phyloP scores from a whole-genome alignment of 2,888 invertebrate species.

The Ophion slaviceki region DNA sequence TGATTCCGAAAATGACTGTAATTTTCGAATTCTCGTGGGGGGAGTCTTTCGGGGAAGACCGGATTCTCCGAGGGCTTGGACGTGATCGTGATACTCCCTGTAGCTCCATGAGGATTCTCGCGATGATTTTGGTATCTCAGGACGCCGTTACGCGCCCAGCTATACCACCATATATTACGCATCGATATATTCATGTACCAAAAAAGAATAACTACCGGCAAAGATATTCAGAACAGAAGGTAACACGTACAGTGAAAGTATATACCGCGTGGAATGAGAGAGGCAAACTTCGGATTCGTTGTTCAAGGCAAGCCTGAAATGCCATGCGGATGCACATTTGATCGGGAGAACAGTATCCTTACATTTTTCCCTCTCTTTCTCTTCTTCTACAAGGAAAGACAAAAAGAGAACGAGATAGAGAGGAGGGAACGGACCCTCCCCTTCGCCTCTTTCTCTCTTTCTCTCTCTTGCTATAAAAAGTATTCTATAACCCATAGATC shows the following conservation, averaged over 20 bases:
- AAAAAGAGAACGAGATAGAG: too few relatives aligned
- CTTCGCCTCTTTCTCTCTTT: slow-evolving; percentile 10
- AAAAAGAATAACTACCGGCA: slow-evolving; percentile 10
- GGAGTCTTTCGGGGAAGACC: slow-evolving; percentile 32
- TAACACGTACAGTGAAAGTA: slow-evolving; percentile 63
- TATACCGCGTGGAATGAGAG: slow-evolving; percentile 38
- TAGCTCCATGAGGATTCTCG: slow-evolving; percentile 7
- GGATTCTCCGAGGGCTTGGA: slow-evolving; percentile 2
- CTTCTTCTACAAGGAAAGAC: too few relatives aligned
- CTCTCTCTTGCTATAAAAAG: slow-evolving; percentile 13
- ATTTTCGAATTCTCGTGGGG: slow-evolving; percentile 31
- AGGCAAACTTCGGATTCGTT: slow-evolving; percentile 50
- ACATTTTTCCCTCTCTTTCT: slow-evolving; percentile 18
- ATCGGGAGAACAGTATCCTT: slow-evolving; percentile 49
- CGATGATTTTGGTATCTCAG: not conserved
- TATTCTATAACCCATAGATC: slow-evolving; percentile 43
- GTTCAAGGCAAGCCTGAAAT: slow-evolving; percentile 64
- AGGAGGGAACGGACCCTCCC: too few relatives aligned
- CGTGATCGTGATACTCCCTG: not conserved
- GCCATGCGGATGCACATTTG: slow-evolving; percentile 54
- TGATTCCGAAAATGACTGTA: slow-evolving; percentile 41
- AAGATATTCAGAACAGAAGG: slow-evolving; percentile 37
- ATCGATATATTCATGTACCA: slow-evolving; percentile 10
- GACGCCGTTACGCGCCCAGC: not conserved
- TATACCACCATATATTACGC: slow-evolving; percentile 5